Conservation (phyloP, 2,113 vertebrate species). For the Bettongia penicillata region DNA sequence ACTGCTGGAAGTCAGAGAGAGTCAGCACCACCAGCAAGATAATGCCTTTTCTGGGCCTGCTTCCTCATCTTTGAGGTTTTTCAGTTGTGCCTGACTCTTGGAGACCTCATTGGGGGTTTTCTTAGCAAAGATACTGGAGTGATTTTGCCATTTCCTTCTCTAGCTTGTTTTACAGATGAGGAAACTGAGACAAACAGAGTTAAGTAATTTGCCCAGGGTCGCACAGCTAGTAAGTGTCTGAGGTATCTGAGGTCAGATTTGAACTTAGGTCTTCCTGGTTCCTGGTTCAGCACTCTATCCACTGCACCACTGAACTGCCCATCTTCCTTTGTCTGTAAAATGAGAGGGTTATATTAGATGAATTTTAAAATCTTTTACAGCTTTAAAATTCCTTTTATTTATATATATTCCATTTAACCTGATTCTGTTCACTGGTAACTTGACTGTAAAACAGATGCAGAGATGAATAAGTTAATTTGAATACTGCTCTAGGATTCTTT, state of each 20-base stretch:
- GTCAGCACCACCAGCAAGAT: neutral
- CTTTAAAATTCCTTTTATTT: neutral
- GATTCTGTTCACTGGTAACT: neutral
- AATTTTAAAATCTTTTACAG: neutral
- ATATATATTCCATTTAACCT: neutral
- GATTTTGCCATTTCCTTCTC: neutral
- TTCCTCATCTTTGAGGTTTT: neutral
- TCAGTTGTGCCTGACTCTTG: neutral
- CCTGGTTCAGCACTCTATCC: neutral
- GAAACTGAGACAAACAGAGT: neutral
- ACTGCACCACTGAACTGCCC: neutral
- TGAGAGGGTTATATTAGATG: too few species aligned
- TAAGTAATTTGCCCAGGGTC: neutral
- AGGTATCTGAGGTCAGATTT: neutral
- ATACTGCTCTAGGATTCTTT: neutral
- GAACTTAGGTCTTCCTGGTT: neutral
- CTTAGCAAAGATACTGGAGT: neutral
- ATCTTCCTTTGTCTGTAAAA: neutral
- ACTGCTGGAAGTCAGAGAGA: neutral
- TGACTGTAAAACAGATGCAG: neutral
- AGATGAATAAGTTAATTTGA: neutral
- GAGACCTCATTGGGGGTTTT: neutral
- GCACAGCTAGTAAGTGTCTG: neutral
- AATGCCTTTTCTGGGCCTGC: neutral
- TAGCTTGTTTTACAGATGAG: neutral